Evolutionary conservation across 92 coral and sea anemone species (phyloP).

Genomic region (Porites cylindrica): DNA sequence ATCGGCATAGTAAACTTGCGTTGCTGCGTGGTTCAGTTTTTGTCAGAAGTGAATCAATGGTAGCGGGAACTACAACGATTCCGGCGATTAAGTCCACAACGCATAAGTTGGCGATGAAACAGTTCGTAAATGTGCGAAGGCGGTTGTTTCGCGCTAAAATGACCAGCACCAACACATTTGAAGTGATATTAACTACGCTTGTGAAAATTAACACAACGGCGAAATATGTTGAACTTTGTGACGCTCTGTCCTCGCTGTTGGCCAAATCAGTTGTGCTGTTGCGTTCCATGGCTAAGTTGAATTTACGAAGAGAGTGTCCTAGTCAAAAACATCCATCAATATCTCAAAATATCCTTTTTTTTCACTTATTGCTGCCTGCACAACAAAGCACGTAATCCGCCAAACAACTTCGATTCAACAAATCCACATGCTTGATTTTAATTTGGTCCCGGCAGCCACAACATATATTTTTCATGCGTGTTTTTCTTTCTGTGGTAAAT

Average conservation of each 20-base stretch:
- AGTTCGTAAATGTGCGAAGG: conserved; percentile 90
- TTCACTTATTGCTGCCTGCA: neutral
- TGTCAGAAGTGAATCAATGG: conserved; percentile 70
- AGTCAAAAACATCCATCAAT: too few species aligned
- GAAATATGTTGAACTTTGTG: conserved; percentile 17
- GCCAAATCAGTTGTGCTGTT: conserved; percentile 6
- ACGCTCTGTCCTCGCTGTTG: neutral
- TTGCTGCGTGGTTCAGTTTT: conserved; percentile 14
- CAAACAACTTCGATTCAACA: neutral
- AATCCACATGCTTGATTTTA: neutral
- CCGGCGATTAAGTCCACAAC: conserved; percentile 88
- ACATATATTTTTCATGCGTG: conserved; percentile 31
- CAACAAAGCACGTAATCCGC: conserved; percentile 9
- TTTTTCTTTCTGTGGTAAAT: neutral
- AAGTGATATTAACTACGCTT: conserved; percentile 60
- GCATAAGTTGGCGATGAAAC: conserved; percentile 88
- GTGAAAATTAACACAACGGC: conserved; percentile 51
- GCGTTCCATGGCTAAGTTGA: conserved; percentile 6
- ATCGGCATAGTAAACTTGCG: conserved; percentile 62
- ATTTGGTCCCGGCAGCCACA: conserved; percentile 24
- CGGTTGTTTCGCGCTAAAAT: conserved; percentile 88
- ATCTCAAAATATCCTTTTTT: too few species aligned
- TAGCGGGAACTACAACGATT: conserved; percentile 72
- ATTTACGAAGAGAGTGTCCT: too few species aligned
- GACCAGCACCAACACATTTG: conserved; percentile 80